Conservation (phyloP, 2,888 invertebrate genomes). For the Hoplodrina ambigua region DNA sequence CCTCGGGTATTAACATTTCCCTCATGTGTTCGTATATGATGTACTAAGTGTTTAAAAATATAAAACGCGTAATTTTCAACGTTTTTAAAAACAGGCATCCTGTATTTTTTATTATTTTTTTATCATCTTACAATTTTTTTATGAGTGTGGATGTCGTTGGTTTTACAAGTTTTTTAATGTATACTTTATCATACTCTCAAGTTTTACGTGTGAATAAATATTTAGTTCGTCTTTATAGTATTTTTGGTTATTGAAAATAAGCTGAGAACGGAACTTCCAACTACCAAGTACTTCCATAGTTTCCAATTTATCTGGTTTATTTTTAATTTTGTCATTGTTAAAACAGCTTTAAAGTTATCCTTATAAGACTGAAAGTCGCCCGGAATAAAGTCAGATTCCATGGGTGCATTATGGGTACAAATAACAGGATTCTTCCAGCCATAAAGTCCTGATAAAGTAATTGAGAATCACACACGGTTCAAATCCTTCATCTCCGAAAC, state of each 20-base stretch:
- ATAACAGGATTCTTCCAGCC: slow-evolving; percentile 33
- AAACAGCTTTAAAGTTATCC: background rate
- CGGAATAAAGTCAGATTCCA: background rate
- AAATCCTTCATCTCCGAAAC: slow-evolving; percentile 19
- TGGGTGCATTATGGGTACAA: slow-evolving; percentile 8
- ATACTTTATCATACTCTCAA: slow-evolving; percentile 28
- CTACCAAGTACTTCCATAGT: background rate
- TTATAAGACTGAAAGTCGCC: background rate
- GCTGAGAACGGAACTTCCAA: slow-evolving; percentile 30
- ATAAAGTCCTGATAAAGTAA: slow-evolving; percentile 48
- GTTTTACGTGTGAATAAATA: slow-evolving; percentile 32
- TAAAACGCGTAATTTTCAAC: slow-evolving; percentile 32
- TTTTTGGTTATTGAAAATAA: slow-evolving; percentile 27
- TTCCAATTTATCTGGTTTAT: background rate
- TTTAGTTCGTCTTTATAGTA: slow-evolving; percentile 32
- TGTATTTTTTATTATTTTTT: slow-evolving; percentile 46
- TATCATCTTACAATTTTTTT: slow-evolving; percentile 45
- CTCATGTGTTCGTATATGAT: slow-evolving; percentile 44
- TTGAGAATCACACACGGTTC: slow-evolving; percentile 38
- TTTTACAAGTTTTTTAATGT: slow-evolving; percentile 28
- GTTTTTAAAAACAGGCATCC: slow-evolving; percentile 46
- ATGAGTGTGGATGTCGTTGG: slow-evolving; percentile 27
- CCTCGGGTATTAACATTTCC: slow-evolving; percentile 64
- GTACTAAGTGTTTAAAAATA: slow-evolving; percentile 56
- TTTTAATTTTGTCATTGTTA: background rate